A percentile compares a stretch with the other conserved stretches of the same genome.
Evolutionary conservation across 1,140 invertebrate species (phyloP).

Genomic region (Ruditapes philippinarum): DNA sequence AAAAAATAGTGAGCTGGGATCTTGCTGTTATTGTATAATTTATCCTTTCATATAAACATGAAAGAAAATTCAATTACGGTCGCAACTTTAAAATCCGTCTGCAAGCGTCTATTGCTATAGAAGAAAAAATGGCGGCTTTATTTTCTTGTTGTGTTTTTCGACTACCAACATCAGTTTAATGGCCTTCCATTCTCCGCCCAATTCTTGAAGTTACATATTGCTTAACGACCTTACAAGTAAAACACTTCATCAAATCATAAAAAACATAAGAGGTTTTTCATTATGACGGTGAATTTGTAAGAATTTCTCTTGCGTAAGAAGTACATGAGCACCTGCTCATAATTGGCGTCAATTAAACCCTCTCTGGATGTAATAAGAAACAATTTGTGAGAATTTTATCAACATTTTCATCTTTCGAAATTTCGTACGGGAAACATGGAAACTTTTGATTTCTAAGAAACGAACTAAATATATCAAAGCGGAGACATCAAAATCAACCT

Average conservation of each 20-base stretch:
- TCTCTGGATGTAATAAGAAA: constrained; percentile 30
- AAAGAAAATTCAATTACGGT: constrained; percentile 1
- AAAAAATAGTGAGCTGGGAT: not conserved
- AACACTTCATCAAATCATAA: constrained; percentile 20
- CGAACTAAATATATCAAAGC: too few relatives aligned
- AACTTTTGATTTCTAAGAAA: too few relatives aligned
- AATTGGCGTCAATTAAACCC: constrained; percentile 29
- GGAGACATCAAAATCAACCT: too few relatives aligned
- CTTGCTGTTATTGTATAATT: constrained; percentile 7
- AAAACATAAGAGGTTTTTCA: constrained; percentile 25
- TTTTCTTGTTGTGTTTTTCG: not conserved
- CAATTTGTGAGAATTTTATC: constrained; percentile 39
- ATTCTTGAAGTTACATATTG: constrained; percentile 35
- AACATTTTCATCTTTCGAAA: not conserved
- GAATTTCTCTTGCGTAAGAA: constrained; percentile 51
- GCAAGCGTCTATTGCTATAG: not conserved
- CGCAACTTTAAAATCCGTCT: not conserved
- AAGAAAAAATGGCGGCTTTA: not conserved
- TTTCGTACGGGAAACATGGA: too few relatives aligned
- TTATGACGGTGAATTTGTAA: constrained; percentile 31
- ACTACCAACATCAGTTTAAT: constrained; percentile 23
- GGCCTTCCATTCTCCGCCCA: not conserved
- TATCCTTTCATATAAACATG: constrained; percentile 18
- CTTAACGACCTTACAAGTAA: constrained; percentile 18
- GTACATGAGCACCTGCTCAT: constrained; percentile 40